Evolutionary conservation across 2,113 vertebrate genomes (phyloP), one percentile per base, ranked within the genome.

Genomic region (Sarotherodon lohbergeri): DNA sequence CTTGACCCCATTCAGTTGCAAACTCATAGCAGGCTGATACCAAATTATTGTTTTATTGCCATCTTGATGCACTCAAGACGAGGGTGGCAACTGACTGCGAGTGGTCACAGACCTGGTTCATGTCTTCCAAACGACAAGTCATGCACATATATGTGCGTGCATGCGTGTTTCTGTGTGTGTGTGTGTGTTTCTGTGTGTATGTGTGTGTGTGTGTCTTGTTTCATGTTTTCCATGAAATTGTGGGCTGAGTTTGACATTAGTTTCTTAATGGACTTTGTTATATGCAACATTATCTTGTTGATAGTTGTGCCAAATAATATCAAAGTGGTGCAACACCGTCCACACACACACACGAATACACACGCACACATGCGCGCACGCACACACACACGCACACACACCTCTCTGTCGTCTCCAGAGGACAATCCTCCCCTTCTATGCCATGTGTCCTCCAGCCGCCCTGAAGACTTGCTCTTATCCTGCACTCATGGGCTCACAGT

Each of bases 371-470:
- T 22, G 22, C 22, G 22, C 22, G 22, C 22, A 14, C 22, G 7
- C 22, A 29, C 22, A 48, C 10, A 24, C 4, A 7, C 14, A 29
- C 56, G 10, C 16, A n/a, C 32, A 22, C 10, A 41, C 4, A 24
- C 11, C 4, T 9, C 66, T 14, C 59, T 63, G 91, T 95, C 94
- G 93, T 89, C 90, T 92, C 92, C 92, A 94, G 94, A 92, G 90
- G 68, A 81, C 89, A 85, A 36, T 80, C 88, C 92, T 91, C 88
- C 89, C 92, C 83, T 91, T 88, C 79, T 76, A 80, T 84, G 52
- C 92, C 91, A 92, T 93, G 91, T 96, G 93, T 92, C 87, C 88
- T 93, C 91, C 93, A 95, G 95, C 92, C 89, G 78, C 86, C 80
- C 90, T 88, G 83, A 93, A 92, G 89, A 86, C 89, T 61, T 85